Conservation (phyloP, 2,113 vertebrate genomes). For the Atherinomorus stipes region DNA sequence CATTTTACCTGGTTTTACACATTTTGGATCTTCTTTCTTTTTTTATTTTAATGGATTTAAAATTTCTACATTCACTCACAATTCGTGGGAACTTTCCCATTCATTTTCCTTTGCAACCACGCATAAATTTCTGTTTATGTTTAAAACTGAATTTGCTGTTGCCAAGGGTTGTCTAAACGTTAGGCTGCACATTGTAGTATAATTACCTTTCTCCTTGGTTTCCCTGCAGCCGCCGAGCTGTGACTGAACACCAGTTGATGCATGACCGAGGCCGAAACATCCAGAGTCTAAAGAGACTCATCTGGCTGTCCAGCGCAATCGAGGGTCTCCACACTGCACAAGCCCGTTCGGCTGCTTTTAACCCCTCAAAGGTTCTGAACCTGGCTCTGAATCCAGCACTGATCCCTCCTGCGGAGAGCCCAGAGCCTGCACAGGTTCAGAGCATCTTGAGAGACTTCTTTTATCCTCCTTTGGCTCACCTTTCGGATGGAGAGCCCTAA, state of each 20-base stretch:
- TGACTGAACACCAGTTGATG: conserved; percentile 86
- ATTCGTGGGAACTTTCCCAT: accelerated
- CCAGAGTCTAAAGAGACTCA: conserved; percentile 85
- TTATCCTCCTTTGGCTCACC: conserved; percentile 55
- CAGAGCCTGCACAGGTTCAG: conserved; percentile 42
- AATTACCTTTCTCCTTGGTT: not conserved
- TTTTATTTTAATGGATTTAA: too few relatives aligned
- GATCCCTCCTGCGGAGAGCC: conserved; percentile 22
- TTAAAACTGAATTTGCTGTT: not conserved
- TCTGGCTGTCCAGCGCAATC: conserved; percentile 84
- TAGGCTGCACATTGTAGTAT: not conserved
- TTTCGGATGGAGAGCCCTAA: conserved; percentile 60
- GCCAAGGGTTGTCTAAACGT: not conserved
- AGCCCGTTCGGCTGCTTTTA: conserved; percentile 42
- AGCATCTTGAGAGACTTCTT: conserved; percentile 77
- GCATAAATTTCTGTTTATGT: not conserved
- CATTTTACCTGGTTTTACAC: too few relatives aligned
- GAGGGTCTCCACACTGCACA: conserved; percentile 84
- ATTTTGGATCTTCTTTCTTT: too few relatives aligned
- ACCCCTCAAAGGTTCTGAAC: conserved; percentile 25
- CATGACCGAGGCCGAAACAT: conserved; percentile 82
- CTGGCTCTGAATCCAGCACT: conserved; percentile 36
- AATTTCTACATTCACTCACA: not conserved
- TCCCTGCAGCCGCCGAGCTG: conserved; percentile 79
- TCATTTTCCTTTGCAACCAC: too few relatives aligned